A percentile compares a stretch with the other conserved stretches of the same genome.
phyloP scores from a whole-genome alignment of 2,797 vertebrate genomes.

The Sebastes matsubarae region DNA sequence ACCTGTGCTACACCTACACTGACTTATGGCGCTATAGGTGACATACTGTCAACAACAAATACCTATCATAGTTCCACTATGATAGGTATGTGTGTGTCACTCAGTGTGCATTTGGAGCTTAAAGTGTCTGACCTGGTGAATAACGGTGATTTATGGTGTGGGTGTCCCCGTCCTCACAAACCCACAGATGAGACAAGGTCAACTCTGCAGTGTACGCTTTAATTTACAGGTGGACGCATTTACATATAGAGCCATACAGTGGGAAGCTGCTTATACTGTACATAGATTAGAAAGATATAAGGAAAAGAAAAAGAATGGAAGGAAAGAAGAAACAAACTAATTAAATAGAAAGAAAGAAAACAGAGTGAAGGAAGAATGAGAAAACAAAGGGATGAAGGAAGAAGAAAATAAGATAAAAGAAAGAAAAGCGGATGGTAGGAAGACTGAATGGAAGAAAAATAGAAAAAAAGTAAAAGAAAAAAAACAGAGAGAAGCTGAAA shows the following conservation, averaged over 20 bases:
- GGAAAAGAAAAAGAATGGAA: not conserved
- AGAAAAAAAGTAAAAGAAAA: no score
- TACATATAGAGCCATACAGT: not conserved
- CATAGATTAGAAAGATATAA: not conserved
- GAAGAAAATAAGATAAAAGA: not conserved
- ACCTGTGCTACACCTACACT: conserved; percentile 41
- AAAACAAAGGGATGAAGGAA: not conserved
- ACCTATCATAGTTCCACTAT: conserved; percentile 5
- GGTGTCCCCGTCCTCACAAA: not conserved
- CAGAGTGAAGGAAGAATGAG: not conserved
- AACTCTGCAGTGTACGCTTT: not conserved
- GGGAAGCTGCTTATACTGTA: not conserved
- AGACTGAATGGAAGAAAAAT: no score
- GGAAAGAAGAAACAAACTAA: rapidly evolving
- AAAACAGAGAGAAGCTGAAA: no score
- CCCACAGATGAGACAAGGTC: conserved; percentile 34
- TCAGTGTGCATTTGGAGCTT: conserved; percentile 31
- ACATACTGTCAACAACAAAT: conserved; percentile 41
- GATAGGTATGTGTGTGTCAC: conserved; percentile 30
- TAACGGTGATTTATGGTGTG: conserved; percentile 33
- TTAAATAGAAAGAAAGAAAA: not conserved
- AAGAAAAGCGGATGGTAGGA: no score
- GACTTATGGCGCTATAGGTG: conserved; percentile 63
- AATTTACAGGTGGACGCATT: conserved; percentile 24
- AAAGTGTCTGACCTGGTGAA: conserved; percentile 18